Evolutionary conservation across 2,888 invertebrate genomes (phyloP), one percentile per base, ranked within the genome.

Genomic region (Rhamnusium bicolor): DNA sequence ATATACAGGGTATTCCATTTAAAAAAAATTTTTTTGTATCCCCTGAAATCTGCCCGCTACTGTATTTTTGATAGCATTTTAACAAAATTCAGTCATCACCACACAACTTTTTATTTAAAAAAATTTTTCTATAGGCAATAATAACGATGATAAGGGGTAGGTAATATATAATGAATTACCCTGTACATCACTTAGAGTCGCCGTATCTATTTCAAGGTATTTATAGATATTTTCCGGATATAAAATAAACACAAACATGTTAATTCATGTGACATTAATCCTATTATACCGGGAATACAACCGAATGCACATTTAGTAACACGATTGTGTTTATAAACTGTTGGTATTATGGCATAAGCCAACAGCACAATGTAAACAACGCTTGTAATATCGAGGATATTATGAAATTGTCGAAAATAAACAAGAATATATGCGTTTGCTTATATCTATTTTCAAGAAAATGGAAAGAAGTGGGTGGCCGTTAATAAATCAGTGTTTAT

Each of bases 391-490:
- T 40, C 12, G 40, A 40, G 32, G 47, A 62, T 62, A 62, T 62
- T 62, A 62, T 46, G 61, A 47, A 62, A 62, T 40, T 40, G 19
- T 21, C 8, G 14, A 62, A 62, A 62, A 47, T 47, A 62, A 62
- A 62, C 46, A 47, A 21, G 47, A 4, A n/a, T 19, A 47, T 47
- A n/a, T 40, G 19, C 29, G 32, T 61, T 61, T 46, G 21, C 16
- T 18, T 32, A 18, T 61, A 1, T n/a, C n/a, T 7, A 32, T 6
- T 14, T 46, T 21, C 21, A 14, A 46, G 61, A 62, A 19, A 62
- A 62, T 47, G 24, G 21, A 40, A 46, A 61, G 61, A n/a, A 2
- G 61, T 62, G 61, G 61, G 61, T 62, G 61, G 61, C n/a, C 61
- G 6, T 6, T 14, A 21, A 40, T 29, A 62, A 46, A 62, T 47